phyloP scores from a whole-genome alignment of 2,888 invertebrate genomes.

The Drosophila cyrtoloma region DNA sequence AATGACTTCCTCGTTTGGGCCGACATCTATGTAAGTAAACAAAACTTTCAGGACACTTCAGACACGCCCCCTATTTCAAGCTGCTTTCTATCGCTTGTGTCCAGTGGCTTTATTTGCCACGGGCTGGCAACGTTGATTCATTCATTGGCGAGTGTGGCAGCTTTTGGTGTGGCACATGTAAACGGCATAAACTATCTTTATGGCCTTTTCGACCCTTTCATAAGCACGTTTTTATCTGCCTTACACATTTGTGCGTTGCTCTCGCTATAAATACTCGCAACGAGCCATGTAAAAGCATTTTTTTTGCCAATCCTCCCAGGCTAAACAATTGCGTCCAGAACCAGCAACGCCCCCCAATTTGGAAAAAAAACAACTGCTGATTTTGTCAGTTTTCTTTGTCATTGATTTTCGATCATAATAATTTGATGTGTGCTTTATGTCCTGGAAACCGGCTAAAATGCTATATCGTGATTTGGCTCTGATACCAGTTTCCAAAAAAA shows the following conservation, averaged over 20 bases:
- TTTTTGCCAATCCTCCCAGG: constrained; percentile 5
- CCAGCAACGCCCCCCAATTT: constrained; percentile 7
- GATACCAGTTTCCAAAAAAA: neutral
- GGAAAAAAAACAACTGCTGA: constrained; percentile 54
- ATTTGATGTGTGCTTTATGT: constrained; percentile 74
- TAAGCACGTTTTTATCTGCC: constrained; percentile 76
- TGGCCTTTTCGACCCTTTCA: constrained; percentile 68
- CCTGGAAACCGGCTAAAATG: constrained; percentile 57
- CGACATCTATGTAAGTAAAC: constrained; percentile 40
- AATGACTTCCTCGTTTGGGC: constrained; percentile 71
- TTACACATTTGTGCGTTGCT: constrained; percentile 70
- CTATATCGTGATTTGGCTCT: constrained; percentile 11
- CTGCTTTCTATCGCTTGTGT: constrained; percentile 9
- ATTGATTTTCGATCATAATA: constrained; percentile 78
- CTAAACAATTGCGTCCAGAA: constrained; percentile 42
- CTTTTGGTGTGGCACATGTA: constrained; percentile 13
- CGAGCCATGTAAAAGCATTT: constrained; percentile 15
- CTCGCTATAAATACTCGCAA: constrained; percentile 24
- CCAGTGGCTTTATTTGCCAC: constrained; percentile 63
- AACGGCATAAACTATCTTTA: constrained; percentile 69
- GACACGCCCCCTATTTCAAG: constrained; percentile 31
- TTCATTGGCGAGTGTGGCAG: constrained; percentile 20
- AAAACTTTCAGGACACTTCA: constrained; percentile 49
- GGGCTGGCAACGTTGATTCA: constrained; percentile 24
- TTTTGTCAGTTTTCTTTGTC: constrained; percentile 75